phyloP scores from a whole-genome alignment of 2,888 invertebrate species.

The Orthosia gothica region DNA sequence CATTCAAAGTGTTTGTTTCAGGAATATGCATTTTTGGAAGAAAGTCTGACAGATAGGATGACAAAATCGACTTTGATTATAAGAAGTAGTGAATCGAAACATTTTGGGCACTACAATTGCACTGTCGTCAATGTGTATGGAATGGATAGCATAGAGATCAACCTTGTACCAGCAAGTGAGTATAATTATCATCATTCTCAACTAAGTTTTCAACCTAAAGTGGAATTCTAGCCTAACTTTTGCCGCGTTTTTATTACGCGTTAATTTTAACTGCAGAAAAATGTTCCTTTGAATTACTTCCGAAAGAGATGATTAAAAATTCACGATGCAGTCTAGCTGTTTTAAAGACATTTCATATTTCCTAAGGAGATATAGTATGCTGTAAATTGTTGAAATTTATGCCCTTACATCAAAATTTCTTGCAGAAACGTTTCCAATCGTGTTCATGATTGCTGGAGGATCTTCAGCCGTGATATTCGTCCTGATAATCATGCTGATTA shows the following conservation, averaged over 20 bases:
- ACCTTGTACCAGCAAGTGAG: slow-evolving; percentile 97
- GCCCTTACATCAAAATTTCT: slow-evolving; percentile 51
- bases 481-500: slow-evolving; percentile 95
- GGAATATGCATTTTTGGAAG: slow-evolving; percentile 95
- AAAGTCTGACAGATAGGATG: slow-evolving; percentile 94
- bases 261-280: slow-evolving; percentile 8
- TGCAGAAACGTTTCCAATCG: slow-evolving; percentile 94
- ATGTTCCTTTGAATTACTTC: background rate
- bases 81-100: slow-evolving; percentile 94
- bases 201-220: background rate
- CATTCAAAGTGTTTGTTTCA: slow-evolving; percentile 75
- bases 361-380: background rate
- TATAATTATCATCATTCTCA: slow-evolving; percentile 64
- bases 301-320: slow-evolving; percentile 5
- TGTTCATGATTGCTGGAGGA: slow-evolving; percentile 94
- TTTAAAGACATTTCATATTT: slow-evolving; percentile 21
- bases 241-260: no score
- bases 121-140: slow-evolving; percentile 98
- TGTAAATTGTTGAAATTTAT: background rate
- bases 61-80: slow-evolving; percentile 96
- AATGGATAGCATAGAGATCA: slow-evolving; percentile 95
- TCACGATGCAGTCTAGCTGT: background rate
- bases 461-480: slow-evolving; percentile 95
- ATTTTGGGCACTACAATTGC: slow-evolving; percentile 98
- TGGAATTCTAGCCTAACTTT: background rate